Percentiles rank a stretch among this genome's conserved stretches.
These are phyloP conservation scores for Xanthia icteritia DNA, from an alignment of 2,888 invertebrate species.

Conservation along the genomic window DNA sequence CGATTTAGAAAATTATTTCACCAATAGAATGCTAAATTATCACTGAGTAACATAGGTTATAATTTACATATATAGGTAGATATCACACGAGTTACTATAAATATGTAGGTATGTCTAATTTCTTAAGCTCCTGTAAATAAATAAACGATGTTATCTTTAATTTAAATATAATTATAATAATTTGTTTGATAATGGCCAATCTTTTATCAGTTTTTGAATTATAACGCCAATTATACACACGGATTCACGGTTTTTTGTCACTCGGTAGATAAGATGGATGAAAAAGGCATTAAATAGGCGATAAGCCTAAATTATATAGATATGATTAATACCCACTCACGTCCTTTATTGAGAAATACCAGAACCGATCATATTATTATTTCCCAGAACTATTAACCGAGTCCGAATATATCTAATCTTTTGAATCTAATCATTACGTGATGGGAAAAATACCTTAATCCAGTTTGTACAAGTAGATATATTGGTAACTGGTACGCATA, in stretches of 20 bases:
- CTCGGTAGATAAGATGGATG: background rate
- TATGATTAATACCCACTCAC: background rate
- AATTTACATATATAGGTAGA: no score
- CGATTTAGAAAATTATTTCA: no score
- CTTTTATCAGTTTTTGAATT: background rate
- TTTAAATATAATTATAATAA: background rate
- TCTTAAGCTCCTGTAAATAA: no score
- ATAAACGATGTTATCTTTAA: background rate
- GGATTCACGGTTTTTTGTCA: background rate
- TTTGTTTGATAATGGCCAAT: constrained; percentile 11
- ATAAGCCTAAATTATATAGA: constrained; percentile 10
- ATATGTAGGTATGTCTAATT: background rate
- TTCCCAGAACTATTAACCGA: constrained; percentile 14
- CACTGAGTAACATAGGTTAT: no score
- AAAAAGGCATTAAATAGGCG: background rate
- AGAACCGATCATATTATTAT: constrained; percentile 17
- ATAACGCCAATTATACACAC: background rate
- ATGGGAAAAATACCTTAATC: constrained; percentile 13
- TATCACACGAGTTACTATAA: no score
- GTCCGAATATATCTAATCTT: constrained; percentile 44
- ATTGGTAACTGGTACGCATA: background rate
- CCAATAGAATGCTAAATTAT: no score
- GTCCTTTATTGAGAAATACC: constrained; percentile 18
- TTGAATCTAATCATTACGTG: constrained; percentile 37
- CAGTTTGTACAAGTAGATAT: background rate